Evolutionary conservation across 30 jellyfish, hydroid and myxozoan species (phyloP), one percentile per base, ranked within the genome.

Genomic region (Hydractinia symbiolongicarpus): DNA sequence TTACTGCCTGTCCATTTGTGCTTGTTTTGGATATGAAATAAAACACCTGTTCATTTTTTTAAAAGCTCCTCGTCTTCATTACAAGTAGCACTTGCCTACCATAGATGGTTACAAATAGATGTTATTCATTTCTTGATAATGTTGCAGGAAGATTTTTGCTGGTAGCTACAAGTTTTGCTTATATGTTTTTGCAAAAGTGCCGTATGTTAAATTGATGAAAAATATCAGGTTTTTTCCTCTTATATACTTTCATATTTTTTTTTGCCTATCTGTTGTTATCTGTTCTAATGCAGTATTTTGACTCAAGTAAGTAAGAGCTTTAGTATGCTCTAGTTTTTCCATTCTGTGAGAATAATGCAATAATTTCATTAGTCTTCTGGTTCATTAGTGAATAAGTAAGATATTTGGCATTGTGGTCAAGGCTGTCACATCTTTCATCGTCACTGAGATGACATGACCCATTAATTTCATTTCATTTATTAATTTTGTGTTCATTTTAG

Each of bases 81-180:
- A 77, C 88, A 81, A 9, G 81, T 66, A 19, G 87, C 86, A 66
- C 86, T 4, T 15, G 79, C 16, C 88, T 82, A 81, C 88, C 88
- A 81, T 4, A 81, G 54, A 68, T 81, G 88, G 87, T 81, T 81
- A 17, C 86, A 21, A n/a, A 81, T 81, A 40, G 88, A 81, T 78
- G 44, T 73, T 20, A 81, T 81, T 81, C 88, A 81, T 19, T 54
- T 54, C 16, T 55, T 50, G 8, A 81, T 44, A 15, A 54, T 40
- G 30, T 67, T 61, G 57, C 57, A 66, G 51, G 83, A 30, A 53
- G 44, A 53, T 81, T 55, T 81, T 73, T 17, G 20, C 78, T 53
- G 54, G 83, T 57, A 68, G 83, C 82, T 54, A n/a, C 20, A 8
- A 70, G 56, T 53, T 81, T 81, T 61, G 72, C 76, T 6, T 50